Percentiles rank a stretch among this genome's conserved stretches.
These are phyloP conservation scores for Chrysina gloriosa DNA, from an alignment of 2,888 invertebrate species.

Conservation along the genomic window DNA sequence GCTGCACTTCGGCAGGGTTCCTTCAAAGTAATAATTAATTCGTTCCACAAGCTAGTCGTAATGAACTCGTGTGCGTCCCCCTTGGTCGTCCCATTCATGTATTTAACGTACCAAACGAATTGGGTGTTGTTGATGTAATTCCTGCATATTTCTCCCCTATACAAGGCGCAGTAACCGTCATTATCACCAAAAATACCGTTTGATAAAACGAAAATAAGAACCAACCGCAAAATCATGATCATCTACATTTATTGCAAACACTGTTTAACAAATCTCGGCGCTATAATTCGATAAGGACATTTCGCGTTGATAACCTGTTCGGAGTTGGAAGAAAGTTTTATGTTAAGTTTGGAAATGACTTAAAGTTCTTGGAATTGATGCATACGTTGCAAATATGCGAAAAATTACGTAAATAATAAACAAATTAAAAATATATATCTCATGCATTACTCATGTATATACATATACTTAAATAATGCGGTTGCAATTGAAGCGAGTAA, in stretches of 20 bases:
- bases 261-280: background rate
- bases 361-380: background rate
- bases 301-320: background rate
- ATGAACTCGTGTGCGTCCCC: slow-evolving; percentile 88
- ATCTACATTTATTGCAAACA: slow-evolving; percentile 15
- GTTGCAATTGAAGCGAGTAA: too few species aligned
- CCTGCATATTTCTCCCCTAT: slow-evolving; percentile 71
- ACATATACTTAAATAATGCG: too few species aligned
- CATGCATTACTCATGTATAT: slow-evolving; percentile 5
- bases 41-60: slow-evolving; percentile 85
- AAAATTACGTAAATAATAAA: background rate
- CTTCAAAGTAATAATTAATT: slow-evolving; percentile 81
- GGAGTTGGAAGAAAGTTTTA: background rate
- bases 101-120: slow-evolving; percentile 69
- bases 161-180: slow-evolving; percentile 38
- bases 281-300: background rate
- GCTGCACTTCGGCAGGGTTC: slow-evolving; percentile 90
- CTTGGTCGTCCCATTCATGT: slow-evolving; percentile 66
- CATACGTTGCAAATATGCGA: background rate
- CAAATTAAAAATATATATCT: background rate
- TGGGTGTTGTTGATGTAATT: slow-evolving; percentile 66
- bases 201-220: slow-evolving; percentile 23
- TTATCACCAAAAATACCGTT: slow-evolving; percentile 29
- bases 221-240: slow-evolving; percentile 23
- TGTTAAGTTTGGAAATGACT: background rate